These are phyloP conservation scores for Brachylomia viminalis DNA, from an alignment of 2,888 invertebrate species.

Conservation along the genomic window DNA sequence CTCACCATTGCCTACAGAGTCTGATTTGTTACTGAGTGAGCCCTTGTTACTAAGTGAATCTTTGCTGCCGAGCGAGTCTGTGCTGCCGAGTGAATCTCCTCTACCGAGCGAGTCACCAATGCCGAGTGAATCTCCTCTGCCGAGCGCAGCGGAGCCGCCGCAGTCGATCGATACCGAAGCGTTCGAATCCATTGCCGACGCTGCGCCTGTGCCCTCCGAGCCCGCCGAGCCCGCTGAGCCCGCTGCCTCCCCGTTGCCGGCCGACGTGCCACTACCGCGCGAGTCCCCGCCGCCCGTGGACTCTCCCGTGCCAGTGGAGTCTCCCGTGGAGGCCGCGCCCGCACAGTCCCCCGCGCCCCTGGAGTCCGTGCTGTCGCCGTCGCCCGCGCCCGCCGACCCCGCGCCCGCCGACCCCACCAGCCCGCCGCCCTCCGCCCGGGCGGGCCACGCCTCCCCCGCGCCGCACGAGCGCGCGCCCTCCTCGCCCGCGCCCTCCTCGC, in stretches of 20 bases:
- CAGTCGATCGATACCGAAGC: slow-evolving; percentile 35
- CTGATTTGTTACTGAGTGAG: slow-evolving; percentile 61
- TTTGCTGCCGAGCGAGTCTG: slow-evolving; percentile 55
- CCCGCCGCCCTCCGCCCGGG: slow-evolving; percentile 19
- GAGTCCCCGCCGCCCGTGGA: slow-evolving; percentile 62
- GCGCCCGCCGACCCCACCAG: background rate
- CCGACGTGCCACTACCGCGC: slow-evolving; percentile 61
- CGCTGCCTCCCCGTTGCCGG: slow-evolving; percentile 61
- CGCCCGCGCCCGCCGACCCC: slow-evolving; percentile 20
- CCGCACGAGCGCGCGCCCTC: slow-evolving; percentile 32
- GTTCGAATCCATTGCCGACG: slow-evolving; percentile 26
- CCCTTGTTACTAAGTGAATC: slow-evolving; percentile 64
- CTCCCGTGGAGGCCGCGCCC: background rate
- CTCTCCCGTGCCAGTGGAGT: slow-evolving; percentile 58
- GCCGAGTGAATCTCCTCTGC: slow-evolving; percentile 59
- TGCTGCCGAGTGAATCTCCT: slow-evolving; percentile 60
- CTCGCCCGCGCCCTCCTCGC: slow-evolving; percentile 70
- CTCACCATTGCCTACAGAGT: slow-evolving; percentile 58
- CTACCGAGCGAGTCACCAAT: slow-evolving; percentile 62
- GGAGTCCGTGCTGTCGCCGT: slow-evolving; percentile 42
- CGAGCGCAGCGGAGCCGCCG: slow-evolving; percentile 41
- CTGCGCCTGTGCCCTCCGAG: slow-evolving; percentile 10
- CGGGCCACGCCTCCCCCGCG: slow-evolving; percentile 42
- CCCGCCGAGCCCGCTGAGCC: slow-evolving; percentile 32
- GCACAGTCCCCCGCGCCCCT: slow-evolving; percentile 18